These are phyloP conservation scores for Chaetogeoica ovagalla DNA, from an alignment of 2,888 invertebrate genomes.

Conservation along the genomic window DNA sequence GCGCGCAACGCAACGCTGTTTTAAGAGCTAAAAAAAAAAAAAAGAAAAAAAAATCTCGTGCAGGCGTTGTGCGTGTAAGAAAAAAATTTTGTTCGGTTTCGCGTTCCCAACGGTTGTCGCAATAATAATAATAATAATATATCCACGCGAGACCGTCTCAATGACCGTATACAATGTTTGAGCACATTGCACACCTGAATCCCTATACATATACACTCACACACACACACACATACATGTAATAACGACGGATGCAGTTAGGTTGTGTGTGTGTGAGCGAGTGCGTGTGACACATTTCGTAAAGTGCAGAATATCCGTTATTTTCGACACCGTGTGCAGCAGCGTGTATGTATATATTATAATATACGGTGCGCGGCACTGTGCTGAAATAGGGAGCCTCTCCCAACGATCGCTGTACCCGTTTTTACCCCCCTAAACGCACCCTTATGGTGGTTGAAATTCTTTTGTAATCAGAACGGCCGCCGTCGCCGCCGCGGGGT, in stretches of 20 bases:
- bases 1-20: too few species aligned
- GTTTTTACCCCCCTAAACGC: slow-evolving; percentile 38
- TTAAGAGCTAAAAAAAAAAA: too few species aligned
- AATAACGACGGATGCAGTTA: background rate
- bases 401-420: slow-evolving; percentile 37
- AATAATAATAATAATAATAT: background rate
- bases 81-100: background rate
- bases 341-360: background rate
- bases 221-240: too few species aligned
- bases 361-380: too few species aligned
- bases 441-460: slow-evolving; percentile 12
- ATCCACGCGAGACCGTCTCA: background rate
- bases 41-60: too few species aligned
- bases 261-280: background rate
- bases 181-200: slow-evolving; percentile 26
- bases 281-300: slow-evolving; percentile 50
- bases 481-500: slow-evolving; percentile 21
- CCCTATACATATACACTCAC: slow-evolving; percentile 13
- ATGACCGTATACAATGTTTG: slow-evolving; percentile 22
- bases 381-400: slow-evolving; percentile 18
- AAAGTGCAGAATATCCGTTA: slow-evolving; percentile 53
- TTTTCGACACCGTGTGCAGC: slow-evolving; percentile 33
- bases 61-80: too few species aligned
- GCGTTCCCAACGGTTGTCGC: background rate
- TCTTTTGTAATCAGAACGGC: slow-evolving; percentile 48